Base-by-base conservation (phyloP, 1,140 invertebrate genomes). In the Euglossa dilemma region DNA sequence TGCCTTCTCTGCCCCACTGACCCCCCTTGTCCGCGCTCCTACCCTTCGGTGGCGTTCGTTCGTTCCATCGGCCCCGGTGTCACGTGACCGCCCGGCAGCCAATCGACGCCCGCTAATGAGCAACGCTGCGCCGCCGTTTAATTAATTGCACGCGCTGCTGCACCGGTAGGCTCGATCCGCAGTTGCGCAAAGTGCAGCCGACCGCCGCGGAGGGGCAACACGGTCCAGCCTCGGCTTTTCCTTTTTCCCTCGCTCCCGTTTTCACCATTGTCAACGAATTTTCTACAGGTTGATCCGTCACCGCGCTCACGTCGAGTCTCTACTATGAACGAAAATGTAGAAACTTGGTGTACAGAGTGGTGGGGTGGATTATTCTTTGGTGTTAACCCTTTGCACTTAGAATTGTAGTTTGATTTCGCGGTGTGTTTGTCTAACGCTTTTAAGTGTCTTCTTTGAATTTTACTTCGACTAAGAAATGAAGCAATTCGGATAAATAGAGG, bases 21-120 rank as follows among this genome's bases (percentile, higher is more conserved):
- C 78, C 85, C 80, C 80, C 85, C 88, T 80, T 86, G 64, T 81
- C 70, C 85, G 80, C 92, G 91, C 92, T 92, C 92, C 92, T 90
- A 87, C 81, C 87, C 76, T 87, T 78, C 83, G 83, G 61, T 80
- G 43, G 70, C 59, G 69, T 73, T 75, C 64, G 79, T 73, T 71
- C 70, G 76, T 88, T 87, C 79, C 81, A 57, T 64, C 81, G 72
- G 50, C 85, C 25, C 70, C 54, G 76, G 54, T 87, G 74, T 87
- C 88, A 89, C 88, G 88, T 89, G 88, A 89, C 82, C 82, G 87
- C 74, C 82, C 85, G 73, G 61, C 85, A 89, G 88, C 88, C 88
- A 89, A 89, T 89, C 88, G 85, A 87, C 88, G 88, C 85, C 87
- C 82, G 70, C 85, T 89, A 89, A 89, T 89, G 87, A 89, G 87